Evolutionary conservation across 2,113 vertebrate species (phyloP).

Genomic region (Callaeas wilsoni): DNA sequence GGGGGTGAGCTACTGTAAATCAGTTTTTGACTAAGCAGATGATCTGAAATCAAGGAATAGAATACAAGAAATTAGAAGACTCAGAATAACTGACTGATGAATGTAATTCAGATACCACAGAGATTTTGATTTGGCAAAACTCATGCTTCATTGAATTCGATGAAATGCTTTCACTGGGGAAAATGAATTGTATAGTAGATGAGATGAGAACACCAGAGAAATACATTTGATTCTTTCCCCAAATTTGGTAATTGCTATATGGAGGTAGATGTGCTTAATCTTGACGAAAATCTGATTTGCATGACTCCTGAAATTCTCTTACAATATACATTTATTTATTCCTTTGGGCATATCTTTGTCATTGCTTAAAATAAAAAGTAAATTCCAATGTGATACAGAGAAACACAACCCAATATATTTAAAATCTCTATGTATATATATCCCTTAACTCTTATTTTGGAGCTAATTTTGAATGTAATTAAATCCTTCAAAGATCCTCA

Average conservation of each 20-base stretch:
- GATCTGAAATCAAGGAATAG: background rate
- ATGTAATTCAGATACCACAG: background rate
- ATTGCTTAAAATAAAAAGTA: background rate
- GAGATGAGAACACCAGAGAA: background rate
- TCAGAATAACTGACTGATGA: background rate
- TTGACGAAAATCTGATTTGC: background rate
- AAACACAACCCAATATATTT: background rate
- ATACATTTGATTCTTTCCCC: background rate
- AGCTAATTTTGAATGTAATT: background rate
- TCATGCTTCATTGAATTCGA: background rate
- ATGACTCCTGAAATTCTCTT: background rate
- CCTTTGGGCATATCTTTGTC: background rate
- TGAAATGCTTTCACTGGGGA: background rate
- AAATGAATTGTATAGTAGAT: background rate
- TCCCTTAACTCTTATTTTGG: background rate
- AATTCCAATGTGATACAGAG: background rate
- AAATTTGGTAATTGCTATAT: background rate
- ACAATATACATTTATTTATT: background rate
- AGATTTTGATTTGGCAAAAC: background rate
- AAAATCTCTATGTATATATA: background rate
- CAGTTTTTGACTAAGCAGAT: background rate
- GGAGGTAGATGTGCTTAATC: background rate
- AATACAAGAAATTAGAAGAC: background rate
- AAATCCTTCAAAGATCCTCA: background rate
- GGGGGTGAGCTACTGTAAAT: background rate